Evolutionary conservation across 2,888 invertebrate species (phyloP).

Genomic region (Laspeyria flexula): DNA sequence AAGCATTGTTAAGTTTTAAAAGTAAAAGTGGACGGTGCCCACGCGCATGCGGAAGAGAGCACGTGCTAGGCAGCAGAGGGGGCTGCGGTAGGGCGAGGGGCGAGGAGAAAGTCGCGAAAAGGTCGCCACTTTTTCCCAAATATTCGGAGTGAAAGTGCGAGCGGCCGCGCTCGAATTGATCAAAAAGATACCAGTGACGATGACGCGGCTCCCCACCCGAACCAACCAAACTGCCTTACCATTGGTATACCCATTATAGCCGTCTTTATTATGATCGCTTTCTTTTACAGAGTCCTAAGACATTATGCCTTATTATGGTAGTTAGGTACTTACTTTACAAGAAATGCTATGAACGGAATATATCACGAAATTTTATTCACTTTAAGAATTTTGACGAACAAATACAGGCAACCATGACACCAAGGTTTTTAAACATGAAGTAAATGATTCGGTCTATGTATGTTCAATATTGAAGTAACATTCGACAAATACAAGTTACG

Average conservation of each 20-base stretch:
- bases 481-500: too few relatives aligned
- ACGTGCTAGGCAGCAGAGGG: slow-evolving; percentile 52
- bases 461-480: too few relatives aligned
- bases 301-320: too few relatives aligned
- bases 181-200: slow-evolving; percentile 50
- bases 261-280: neutral
- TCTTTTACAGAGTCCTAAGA: neutral
- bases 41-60: slow-evolving; percentile 75
- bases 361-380: too few relatives aligned
- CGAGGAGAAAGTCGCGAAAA: slow-evolving; percentile 81
- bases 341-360: too few relatives aligned
- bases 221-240: neutral
- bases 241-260: neutral
- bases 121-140: slow-evolving; percentile 85
- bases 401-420: too few relatives aligned
- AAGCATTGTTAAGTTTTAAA: slow-evolving; percentile 63
- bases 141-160: slow-evolving; percentile 82
- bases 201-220: slow-evolving; percentile 18
- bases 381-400: too few relatives aligned
- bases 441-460: too few relatives aligned
- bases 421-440: too few relatives aligned
- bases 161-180: slow-evolving; percentile 68
- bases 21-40: slow-evolving; percentile 77
- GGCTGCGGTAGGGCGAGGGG: slow-evolving; percentile 43
- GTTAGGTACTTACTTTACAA: too few relatives aligned